phyloP scores from a whole-genome alignment of 92 coral and sea anemone species.

The Scolanthus callimorphus region DNA sequence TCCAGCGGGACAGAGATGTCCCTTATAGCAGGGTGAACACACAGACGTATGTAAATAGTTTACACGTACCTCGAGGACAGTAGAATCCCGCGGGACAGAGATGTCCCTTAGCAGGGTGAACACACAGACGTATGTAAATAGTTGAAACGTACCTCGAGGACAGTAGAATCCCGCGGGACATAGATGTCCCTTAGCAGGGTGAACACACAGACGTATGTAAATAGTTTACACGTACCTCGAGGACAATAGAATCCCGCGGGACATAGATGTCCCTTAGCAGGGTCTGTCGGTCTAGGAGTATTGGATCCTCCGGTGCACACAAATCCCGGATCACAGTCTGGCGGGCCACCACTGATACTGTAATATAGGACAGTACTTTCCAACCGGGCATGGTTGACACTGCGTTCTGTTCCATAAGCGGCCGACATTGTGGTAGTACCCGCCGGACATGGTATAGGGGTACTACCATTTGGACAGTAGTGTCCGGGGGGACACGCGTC shows the following conservation, averaged over 20 bases:
- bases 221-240: slow-evolving; percentile 59
- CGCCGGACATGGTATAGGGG: slow-evolving; percentile 80
- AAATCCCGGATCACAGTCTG: slow-evolving; percentile 85
- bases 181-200: too few species aligned
- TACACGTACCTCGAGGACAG: too few species aligned
- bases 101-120: too few species aligned
- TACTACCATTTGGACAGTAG: slow-evolving; percentile 81
- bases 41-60: too few species aligned
- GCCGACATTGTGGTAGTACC: slow-evolving; percentile 91
- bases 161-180: too few species aligned
- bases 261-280: slow-evolving; percentile 82
- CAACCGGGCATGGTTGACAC: slow-evolving; percentile 88
- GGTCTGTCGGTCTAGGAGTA: slow-evolving; percentile 68
- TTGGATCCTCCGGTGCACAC: slow-evolving; percentile 94
- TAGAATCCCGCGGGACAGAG: too few species aligned
- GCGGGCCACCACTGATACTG: slow-evolving; percentile 77
- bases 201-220: too few species aligned
- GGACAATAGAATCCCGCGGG: slow-evolving; percentile 89
- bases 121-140: too few species aligned
- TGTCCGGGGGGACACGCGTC: slow-evolving; percentile 98
- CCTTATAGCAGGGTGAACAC: too few species aligned
- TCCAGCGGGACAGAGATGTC: too few species aligned
- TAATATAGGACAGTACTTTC: slow-evolving; percentile 91
- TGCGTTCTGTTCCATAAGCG: slow-evolving; percentile 75
- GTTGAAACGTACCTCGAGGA: too few species aligned